Evolutionary conservation across 2,888 invertebrate genomes (phyloP).

Genomic region (Platycheirus albimanus): DNA sequence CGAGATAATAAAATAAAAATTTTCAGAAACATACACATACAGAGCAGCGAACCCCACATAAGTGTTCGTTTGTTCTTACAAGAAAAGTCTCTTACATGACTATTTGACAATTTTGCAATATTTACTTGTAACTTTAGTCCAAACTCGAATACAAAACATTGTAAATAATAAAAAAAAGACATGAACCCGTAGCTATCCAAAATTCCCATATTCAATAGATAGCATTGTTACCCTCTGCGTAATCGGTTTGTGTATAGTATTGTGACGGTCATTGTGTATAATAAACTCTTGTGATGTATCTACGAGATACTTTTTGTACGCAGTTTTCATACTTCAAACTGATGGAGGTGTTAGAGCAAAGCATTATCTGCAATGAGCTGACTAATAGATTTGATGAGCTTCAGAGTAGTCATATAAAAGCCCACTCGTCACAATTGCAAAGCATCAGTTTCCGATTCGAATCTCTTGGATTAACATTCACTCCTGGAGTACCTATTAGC

Average conservation of each 20-base stretch:
- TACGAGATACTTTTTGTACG: constrained; percentile 48
- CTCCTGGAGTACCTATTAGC: constrained; percentile 2
- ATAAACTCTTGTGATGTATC: constrained; percentile 28
- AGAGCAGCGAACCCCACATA: too few relatives aligned
- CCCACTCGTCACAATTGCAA: constrained; percentile 2
- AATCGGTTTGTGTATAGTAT: constrained; percentile 39
- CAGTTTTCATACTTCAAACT: constrained; percentile 36
- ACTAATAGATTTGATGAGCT: constrained; percentile 32
- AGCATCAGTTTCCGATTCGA: constrained; percentile 60
- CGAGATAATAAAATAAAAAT: too few relatives aligned
- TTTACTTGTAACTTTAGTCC: constrained; percentile 29
- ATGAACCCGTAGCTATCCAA: constrained; percentile 45
- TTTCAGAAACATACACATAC: too few relatives aligned
- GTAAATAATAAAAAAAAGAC: constrained; percentile 47
- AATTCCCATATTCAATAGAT: constrained; percentile 61
- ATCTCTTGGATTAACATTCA: constrained; percentile 57
- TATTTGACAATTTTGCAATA: constrained; percentile 41
- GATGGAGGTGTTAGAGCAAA: constrained; percentile 46
- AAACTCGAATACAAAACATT: constrained; percentile 31
- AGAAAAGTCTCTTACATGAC: too few relatives aligned
- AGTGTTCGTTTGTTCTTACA: background rate
- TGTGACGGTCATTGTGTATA: constrained; percentile 50
- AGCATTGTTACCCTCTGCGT: constrained; percentile 57
- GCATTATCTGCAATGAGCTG: constrained; percentile 41
- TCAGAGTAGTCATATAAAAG: constrained; percentile 57